phyloP scores from a whole-genome alignment of 2,888 invertebrate genomes.

The Elysia crispata region DNA sequence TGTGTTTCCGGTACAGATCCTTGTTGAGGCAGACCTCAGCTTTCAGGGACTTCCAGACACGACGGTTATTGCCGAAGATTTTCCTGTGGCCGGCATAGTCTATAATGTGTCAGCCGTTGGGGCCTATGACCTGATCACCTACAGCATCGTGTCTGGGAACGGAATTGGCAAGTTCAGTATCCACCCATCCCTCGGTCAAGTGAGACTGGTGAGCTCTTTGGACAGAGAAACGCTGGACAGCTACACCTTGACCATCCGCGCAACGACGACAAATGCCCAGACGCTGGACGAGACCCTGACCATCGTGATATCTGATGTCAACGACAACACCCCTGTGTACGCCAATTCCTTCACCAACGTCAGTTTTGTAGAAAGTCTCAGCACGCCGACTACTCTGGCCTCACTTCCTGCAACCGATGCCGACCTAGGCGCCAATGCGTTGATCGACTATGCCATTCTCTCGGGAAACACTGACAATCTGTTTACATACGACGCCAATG shows the following conservation, averaged over 20 bases:
- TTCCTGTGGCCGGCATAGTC: neutral
- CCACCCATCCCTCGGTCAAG: slow-evolving; percentile 2
- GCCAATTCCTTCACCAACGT: neutral
- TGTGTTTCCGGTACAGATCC: slow-evolving; percentile 12
- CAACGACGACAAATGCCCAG: slow-evolving; percentile 26
- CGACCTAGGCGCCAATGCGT: slow-evolving; percentile 57
- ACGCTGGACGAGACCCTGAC: neutral
- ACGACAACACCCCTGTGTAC: slow-evolving; percentile 33
- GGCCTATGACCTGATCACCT: neutral
- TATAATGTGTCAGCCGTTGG: slow-evolving; percentile 1
- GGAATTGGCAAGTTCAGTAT: slow-evolving; percentile 5
- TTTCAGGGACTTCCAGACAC: slow-evolving; percentile 12
- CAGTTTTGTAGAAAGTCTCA: neutral
- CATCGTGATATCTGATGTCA: slow-evolving; percentile 4
- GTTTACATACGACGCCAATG: slow-evolving; percentile 31
- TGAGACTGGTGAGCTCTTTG: slow-evolving; percentile 17
- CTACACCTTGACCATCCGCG: slow-evolving; percentile 11
- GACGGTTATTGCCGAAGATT: neutral
- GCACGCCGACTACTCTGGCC: neutral
- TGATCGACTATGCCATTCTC: slow-evolving; percentile 58
- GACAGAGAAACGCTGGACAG: slow-evolving; percentile 33
- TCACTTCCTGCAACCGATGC: slow-evolving; percentile 61
- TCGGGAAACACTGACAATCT: slow-evolving; percentile 57
- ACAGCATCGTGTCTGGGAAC: slow-evolving; percentile 14
- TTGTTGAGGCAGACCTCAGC: slow-evolving; percentile 6